Evolutionary conservation across 1,140 invertebrate genomes (phyloP).

Genomic region (Neodiprion fabricii): DNA sequence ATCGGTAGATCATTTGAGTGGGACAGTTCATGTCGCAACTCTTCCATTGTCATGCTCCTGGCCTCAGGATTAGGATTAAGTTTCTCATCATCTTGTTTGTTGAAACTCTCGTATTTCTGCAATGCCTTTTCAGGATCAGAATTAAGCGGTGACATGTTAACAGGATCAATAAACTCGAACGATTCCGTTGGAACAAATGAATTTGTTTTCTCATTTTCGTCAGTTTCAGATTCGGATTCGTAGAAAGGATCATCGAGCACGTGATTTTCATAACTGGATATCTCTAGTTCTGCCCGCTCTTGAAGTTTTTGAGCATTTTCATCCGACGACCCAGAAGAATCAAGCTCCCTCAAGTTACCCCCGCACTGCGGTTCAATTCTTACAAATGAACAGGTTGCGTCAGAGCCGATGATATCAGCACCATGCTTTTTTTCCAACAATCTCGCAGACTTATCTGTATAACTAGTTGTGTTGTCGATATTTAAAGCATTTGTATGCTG

Average conservation of each 20-base stretch:
- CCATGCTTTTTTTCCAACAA: not conserved
- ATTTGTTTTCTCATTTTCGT: slow-evolving; percentile 42
- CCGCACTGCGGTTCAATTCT: slow-evolving; percentile 36
- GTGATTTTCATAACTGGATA: slow-evolving; percentile 50
- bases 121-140: slow-evolving; percentile 29
- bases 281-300: slow-evolving; percentile 39
- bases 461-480: slow-evolving; percentile 13
- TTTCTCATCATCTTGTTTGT: slow-evolving; percentile 23
- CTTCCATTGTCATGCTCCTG: slow-evolving; percentile 25
- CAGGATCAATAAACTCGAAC: slow-evolving; percentile 47
- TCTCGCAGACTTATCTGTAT: not conserved
- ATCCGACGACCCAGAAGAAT: slow-evolving; percentile 40
- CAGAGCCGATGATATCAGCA: slow-evolving; percentile 2
- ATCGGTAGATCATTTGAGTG: slow-evolving; percentile 25
- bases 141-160: slow-evolving; percentile 20
- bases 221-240: slow-evolving; percentile 48
- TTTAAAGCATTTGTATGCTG: slow-evolving; percentile 13
- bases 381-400: slow-evolving; percentile 43
- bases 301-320: slow-evolving; percentile 37
- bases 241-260: slow-evolving; percentile 55
- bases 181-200: slow-evolving; percentile 43
- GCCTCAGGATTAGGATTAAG: slow-evolving; percentile 25
- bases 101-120: slow-evolving; percentile 20
- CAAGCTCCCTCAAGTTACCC: slow-evolving; percentile 17
- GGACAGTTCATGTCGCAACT: slow-evolving; percentile 21